A percentile compares a stretch with the other conserved stretches of the same genome.
phyloP scores from a whole-genome alignment of 2,888 invertebrate genomes.

The Plutella xylostella region DNA sequence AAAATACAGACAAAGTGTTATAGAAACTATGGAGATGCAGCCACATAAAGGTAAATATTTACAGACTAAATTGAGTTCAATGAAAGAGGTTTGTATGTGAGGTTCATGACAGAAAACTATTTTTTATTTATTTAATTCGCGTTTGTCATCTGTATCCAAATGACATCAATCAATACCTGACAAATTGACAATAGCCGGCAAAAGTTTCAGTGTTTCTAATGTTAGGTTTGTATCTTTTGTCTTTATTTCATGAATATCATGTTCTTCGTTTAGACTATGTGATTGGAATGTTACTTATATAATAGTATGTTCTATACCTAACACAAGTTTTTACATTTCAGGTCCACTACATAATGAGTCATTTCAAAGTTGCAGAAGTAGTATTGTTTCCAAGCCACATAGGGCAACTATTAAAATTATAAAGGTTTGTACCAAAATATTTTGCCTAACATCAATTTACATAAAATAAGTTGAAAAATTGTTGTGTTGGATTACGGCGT shows the following conservation, averaged over 20 bases:
- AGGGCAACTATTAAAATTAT: conserved; percentile 52
- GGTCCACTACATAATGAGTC: conserved; percentile 62
- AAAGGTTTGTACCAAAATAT: conserved; percentile 35
- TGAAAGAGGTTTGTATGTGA: too few species aligned
- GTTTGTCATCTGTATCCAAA: too few species aligned
- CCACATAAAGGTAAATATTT: background rate
- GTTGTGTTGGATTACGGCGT: too few species aligned
- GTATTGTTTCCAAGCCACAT: conserved; percentile 50
- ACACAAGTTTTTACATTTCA: conserved; percentile 25
- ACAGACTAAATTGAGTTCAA: too few species aligned
- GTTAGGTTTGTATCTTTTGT: conserved; percentile 58
- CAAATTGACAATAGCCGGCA: too few species aligned
- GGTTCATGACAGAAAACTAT: too few species aligned
- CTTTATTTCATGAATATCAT: too few species aligned
- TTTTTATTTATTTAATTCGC: too few species aligned
- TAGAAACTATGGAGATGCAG: conserved; percentile 44
- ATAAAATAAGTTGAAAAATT: background rate
- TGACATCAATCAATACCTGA: too few species aligned
- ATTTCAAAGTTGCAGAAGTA: conserved; percentile 54
- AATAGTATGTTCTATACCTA: conserved; percentile 23
- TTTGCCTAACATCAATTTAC: background rate
- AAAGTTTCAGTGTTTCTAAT: conserved; percentile 68
- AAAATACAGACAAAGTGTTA: conserved; percentile 67
- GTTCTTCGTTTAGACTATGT: too few species aligned
- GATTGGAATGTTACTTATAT: too few species aligned